These are phyloP conservation scores for Bombus soroeensis DNA, from an alignment of 1,140 invertebrate species.

Conservation along the genomic window DNA sequence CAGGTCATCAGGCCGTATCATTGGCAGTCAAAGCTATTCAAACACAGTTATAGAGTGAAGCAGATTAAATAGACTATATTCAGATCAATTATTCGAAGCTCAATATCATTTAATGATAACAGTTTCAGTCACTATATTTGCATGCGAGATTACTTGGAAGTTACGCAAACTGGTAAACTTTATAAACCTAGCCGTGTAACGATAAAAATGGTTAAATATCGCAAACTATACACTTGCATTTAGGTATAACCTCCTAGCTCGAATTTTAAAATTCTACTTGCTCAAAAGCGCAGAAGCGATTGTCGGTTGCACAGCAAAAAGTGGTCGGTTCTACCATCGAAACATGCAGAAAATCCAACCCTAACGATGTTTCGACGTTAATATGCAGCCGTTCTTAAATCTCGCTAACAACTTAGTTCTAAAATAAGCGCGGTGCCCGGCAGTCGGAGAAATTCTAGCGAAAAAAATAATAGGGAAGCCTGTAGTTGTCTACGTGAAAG, in stretches of 20 bases:
- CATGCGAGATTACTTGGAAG: neutral
- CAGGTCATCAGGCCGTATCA: too few species aligned
- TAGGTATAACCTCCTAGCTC: neutral
- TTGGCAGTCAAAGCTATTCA: too few species aligned
- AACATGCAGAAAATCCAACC: neutral
- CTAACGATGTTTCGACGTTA: neutral
- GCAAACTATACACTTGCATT: neutral
- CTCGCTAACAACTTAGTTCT: slow-evolving; percentile 43
- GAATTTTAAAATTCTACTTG: neutral
- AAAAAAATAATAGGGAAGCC: slow-evolving; percentile 57
- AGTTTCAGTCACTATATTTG: neutral
- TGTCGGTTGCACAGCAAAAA: neutral
- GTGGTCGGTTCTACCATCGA: neutral
- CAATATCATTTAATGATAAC: neutral
- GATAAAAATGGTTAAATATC: neutral
- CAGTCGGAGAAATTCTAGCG: slow-evolving; percentile 50
- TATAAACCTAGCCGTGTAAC: neutral
- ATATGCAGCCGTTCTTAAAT: slow-evolving; percentile 8
- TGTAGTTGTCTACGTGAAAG: slow-evolving; percentile 32
- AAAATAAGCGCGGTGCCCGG: slow-evolving; percentile 28
- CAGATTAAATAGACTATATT: too few species aligned
- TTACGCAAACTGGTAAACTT: neutral
- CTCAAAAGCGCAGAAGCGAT: neutral
- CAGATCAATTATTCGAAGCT: neutral
- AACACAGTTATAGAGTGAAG: too few species aligned